These are phyloP conservation scores for Echinops telfairi DNA, from an alignment of 2,113 vertebrate species.

Conservation along the genomic window DNA sequence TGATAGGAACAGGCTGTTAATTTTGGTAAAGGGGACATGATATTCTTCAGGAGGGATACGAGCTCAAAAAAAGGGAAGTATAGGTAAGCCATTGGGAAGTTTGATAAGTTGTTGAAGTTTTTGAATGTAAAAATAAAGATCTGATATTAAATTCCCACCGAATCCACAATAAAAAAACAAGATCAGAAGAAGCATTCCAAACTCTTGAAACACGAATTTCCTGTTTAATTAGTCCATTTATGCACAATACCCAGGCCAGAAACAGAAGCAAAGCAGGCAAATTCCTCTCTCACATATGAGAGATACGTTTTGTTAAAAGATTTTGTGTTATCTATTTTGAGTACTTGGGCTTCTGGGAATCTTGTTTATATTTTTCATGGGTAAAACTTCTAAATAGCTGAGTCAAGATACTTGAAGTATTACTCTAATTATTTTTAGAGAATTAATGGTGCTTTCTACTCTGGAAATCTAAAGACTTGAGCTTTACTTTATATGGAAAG, in stretches of 20 bases:
- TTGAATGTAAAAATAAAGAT: no score
- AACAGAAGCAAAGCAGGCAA: not conserved
- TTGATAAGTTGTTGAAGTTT: no score
- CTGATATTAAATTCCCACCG: no score
- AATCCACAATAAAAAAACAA: not conserved
- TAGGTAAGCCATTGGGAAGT: no score
- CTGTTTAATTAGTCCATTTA: not conserved
- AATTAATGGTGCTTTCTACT: conserved; percentile 56
- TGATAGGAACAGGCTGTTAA: no score
- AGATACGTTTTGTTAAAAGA: not conserved
- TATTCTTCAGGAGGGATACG: no score
- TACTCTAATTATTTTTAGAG: conserved; percentile 52
- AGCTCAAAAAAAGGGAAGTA: no score
- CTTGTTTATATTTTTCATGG: conserved; percentile 27
- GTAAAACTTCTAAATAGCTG: not conserved
- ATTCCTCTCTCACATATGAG: not conserved
- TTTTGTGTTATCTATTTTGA: not conserved
- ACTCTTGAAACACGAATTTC: not conserved
- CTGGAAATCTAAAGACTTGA: conserved; percentile 44
- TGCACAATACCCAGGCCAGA: not conserved
- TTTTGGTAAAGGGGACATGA: no score
- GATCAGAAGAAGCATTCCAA: not conserved
- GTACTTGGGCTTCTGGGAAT: not conserved
- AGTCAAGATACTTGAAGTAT: not conserved
- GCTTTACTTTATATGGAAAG: conserved; percentile 58